A percentile compares a stretch with the other conserved stretches of the same genome.
Conservation (phyloP, 1,140 invertebrate genomes). For the Drosophila varians region DNA sequence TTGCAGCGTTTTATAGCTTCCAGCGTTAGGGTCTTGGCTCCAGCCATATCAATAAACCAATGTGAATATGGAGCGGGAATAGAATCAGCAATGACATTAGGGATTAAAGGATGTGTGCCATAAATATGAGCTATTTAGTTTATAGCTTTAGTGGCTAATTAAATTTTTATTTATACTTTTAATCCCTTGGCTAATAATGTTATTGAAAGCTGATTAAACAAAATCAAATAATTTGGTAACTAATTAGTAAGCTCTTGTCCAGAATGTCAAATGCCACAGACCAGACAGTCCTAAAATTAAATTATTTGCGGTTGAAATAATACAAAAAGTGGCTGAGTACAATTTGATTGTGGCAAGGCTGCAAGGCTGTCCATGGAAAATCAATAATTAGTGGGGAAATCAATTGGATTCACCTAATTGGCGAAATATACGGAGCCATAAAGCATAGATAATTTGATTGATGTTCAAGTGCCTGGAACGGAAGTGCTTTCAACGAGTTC, state of each 20-base stretch:
- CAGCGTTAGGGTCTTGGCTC: constrained; percentile 32
- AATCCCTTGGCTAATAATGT: too few species aligned
- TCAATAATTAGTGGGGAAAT: constrained; percentile 38
- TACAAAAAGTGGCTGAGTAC: neutral
- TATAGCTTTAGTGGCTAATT: neutral
- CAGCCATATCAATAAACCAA: constrained; percentile 45
- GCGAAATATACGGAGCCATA: constrained; percentile 23
- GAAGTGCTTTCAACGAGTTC: constrained; percentile 39
- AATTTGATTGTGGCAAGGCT: neutral
- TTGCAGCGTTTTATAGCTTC: constrained; percentile 46
- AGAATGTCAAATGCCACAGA: neutral
- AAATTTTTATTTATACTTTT: too few species aligned
- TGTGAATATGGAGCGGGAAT: constrained; percentile 1
- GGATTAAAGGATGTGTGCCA: neutral
- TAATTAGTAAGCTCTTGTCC: neutral
- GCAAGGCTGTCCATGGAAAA: neutral
- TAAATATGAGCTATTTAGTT: neutral
- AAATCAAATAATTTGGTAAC: neutral
- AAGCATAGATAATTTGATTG: constrained; percentile 42
- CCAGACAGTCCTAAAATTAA: neutral
- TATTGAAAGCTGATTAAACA: neutral
- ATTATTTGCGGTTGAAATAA: neutral
- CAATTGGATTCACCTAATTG: constrained; percentile 36
- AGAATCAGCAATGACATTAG: neutral
- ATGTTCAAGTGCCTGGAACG: constrained; percentile 36